These are phyloP conservation scores for Oncorhynchus keta DNA, from an alignment of 2,113 vertebrate species.

Conservation along the genomic window DNA sequence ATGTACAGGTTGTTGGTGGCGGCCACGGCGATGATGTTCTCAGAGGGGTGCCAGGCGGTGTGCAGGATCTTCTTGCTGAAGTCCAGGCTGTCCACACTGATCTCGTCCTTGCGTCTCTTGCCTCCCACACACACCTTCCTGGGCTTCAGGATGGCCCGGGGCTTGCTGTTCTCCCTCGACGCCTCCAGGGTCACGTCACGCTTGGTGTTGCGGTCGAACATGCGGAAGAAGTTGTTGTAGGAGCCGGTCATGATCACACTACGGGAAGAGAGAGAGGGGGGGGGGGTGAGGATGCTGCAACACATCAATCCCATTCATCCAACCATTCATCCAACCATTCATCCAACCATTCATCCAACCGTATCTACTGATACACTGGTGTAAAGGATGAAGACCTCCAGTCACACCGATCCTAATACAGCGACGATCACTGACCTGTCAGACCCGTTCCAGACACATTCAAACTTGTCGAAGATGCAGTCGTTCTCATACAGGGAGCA, in stretches of 20 bases:
- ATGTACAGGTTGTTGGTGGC: constrained; percentile 96
- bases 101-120: constrained; percentile 92
- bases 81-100: constrained; percentile 98
- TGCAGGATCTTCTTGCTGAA: constrained; percentile 99
- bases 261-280: not conserved
- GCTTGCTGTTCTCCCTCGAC: constrained; percentile 89
- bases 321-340: too few species aligned
- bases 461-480: constrained; percentile 93
- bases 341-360: too few species aligned
- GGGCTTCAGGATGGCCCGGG: constrained; percentile 86
- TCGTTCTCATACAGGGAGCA: constrained; percentile 90
- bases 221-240: constrained; percentile 93
- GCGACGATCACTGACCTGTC: constrained; percentile 79
- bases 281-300: not conserved
- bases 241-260: constrained; percentile 91
- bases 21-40: constrained; percentile 89
- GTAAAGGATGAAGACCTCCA: too few species aligned
- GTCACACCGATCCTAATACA: too few species aligned
- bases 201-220: constrained; percentile 90
- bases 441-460: constrained; percentile 89
- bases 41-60: constrained; percentile 96
- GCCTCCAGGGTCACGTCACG: constrained; percentile 89
- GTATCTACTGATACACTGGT: too few species aligned
- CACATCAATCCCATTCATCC: too few species aligned
- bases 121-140: constrained; percentile 86